Conservation (phyloP, 2,888 invertebrate genomes). For the Synergus laeviventris region DNA sequence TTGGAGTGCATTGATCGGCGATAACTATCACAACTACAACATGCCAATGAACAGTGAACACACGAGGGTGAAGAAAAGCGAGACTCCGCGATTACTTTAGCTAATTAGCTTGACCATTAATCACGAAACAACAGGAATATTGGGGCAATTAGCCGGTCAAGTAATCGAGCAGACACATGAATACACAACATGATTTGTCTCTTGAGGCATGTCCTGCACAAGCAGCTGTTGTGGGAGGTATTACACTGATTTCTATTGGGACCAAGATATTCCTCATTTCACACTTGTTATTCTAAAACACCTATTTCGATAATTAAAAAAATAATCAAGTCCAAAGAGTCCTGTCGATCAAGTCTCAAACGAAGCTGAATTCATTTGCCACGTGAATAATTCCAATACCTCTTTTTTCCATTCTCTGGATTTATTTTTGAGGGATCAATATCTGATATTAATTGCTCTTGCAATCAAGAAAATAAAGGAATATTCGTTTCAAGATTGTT, state of each 20-base stretch:
- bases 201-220: conserved; percentile 45
- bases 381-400: neutral
- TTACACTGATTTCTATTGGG: conserved; percentile 53
- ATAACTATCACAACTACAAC: conserved; percentile 10
- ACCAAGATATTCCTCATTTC: conserved; percentile 21
- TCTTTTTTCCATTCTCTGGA: neutral
- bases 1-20: conserved; percentile 3
- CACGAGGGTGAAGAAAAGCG: conserved; percentile 7
- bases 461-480: neutral
- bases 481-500: neutral
- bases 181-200: conserved; percentile 29
- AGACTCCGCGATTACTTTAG: conserved; percentile 20
- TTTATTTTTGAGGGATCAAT: neutral
- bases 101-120: conserved; percentile 25
- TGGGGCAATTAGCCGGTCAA: conserved; percentile 22
- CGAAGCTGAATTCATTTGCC: neutral
- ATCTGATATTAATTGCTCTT: neutral
- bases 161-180: conserved; percentile 2
- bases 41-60: neutral
- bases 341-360: neutral
- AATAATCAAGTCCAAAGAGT: neutral
- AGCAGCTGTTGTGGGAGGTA: conserved; percentile 49
- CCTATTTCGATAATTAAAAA: neutral
- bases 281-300: neutral
- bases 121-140: conserved; percentile 27